Evolutionary conservation across 35 echinoderm and acorn worm species (phyloP).

Genomic region (Patiria miniata): DNA sequence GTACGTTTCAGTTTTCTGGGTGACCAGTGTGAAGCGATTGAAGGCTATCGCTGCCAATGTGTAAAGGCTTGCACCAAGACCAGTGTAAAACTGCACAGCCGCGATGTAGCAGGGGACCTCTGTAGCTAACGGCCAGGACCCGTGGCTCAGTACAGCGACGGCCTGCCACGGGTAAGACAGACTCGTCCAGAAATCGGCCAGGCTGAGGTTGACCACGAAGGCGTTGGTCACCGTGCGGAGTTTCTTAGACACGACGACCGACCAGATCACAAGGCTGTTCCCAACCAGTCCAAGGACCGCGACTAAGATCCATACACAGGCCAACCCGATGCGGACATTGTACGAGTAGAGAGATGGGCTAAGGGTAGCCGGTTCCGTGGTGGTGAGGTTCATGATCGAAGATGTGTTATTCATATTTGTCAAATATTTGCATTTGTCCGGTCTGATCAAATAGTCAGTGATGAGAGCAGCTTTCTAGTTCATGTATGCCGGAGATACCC

Average conservation of each 20-base stretch:
- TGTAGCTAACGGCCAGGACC: conserved; percentile 30
- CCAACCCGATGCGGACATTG: neutral
- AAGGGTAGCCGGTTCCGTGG: neutral
- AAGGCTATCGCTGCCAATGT: conserved; percentile 64
- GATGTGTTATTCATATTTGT: no score
- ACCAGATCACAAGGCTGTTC: conserved; percentile 73
- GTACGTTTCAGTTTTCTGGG: conserved; percentile 36
- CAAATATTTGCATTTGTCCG: no score
- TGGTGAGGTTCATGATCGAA: neutral
- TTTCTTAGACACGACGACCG: conserved; percentile 70
- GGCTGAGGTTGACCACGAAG: conserved; percentile 90
- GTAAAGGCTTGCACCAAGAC: conserved; percentile 65
- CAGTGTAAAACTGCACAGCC: conserved; percentile 53
- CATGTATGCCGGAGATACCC: no score
- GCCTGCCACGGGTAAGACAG: conserved; percentile 56
- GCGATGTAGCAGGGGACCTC: conserved; percentile 53
- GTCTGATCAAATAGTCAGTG: no score
- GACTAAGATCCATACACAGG: neutral
- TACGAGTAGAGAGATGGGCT: neutral
- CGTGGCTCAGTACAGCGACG: conserved; percentile 23
- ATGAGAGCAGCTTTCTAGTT: no score
- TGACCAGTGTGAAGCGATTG: conserved; percentile 62
- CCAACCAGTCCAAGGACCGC: conserved; percentile 70
- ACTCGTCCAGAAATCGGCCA: conserved; percentile 74
- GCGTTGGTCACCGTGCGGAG: conserved; percentile 81